Evolutionary conservation across 1,140 invertebrate species (phyloP), one percentile per base, ranked within the genome.

Genomic region (Anoplophora glabripennis): DNA sequence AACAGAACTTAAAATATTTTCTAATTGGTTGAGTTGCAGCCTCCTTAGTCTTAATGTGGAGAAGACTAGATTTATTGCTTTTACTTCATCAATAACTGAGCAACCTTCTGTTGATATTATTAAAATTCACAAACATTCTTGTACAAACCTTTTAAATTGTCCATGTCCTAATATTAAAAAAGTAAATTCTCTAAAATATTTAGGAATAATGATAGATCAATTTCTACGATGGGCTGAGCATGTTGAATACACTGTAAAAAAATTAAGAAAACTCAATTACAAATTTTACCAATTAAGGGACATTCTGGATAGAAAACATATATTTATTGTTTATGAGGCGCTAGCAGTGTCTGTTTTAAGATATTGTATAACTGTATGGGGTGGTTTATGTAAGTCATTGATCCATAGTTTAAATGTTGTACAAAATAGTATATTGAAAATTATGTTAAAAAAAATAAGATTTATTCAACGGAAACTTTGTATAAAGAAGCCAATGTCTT

Each of bases 301-400:
- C 34, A 48, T 48, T 48, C 46, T 48, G 15, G 21, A 48, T 48
- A 48, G 21, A 35, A 48, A 34, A 35, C 28, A 49, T 34, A 8
- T 49, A 10, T 12, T 49, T 10, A 36, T 49, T 11, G 28, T 33
- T 18, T 48, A 48, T 48, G 34, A 34, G 21, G 46, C 46, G 10
- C 14, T 48, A 48, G 15, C 46, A 3, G 46, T 28, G 10, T 48
- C 46, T 11, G 46, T 48, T 33, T 28, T 48, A 28, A 48, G 46
- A 14, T 48, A 48, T 28, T 48, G 46, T 48, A 21, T 48, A 28
- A 48, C 18, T 48, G 18, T 12, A 28, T 48, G 21, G 46, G 18
- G 18, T 28, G 46, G 46, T 17, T 48, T 48, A 28, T 8, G 33
- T 48, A 48, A 48, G 14, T 28, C 18, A 48, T 28, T 28, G 17